Evolutionary conservation across 2,888 invertebrate genomes (phyloP).

Genomic region (Drosophila infuscata): DNA sequence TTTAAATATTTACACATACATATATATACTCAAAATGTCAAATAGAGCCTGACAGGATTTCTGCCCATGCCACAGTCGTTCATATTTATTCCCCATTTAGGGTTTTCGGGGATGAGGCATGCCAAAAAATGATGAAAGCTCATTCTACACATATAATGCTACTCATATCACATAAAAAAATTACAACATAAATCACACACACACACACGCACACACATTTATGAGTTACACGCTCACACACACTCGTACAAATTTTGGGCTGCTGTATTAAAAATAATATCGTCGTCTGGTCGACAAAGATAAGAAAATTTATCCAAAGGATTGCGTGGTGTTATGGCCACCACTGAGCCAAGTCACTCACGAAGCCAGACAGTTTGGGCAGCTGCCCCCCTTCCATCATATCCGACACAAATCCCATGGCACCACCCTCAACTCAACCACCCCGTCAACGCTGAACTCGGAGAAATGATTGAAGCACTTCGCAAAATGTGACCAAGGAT

Average conservation of each 20-base stretch:
- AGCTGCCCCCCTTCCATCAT: conserved; percentile 1
- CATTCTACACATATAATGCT: conserved; percentile 48
- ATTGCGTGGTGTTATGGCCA: conserved; percentile 79
- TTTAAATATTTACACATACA: conserved; percentile 22
- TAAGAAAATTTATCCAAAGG: conserved; percentile 85
- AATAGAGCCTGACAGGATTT: conserved; percentile 11
- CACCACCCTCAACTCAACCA: not conserved
- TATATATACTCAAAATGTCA: conserved; percentile 9
- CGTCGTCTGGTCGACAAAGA: conserved; percentile 85
- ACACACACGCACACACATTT: conserved; percentile 44
- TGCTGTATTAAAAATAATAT: conserved; percentile 84
- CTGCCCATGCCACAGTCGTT: conserved; percentile 7
- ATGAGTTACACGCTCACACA: conserved; percentile 44
- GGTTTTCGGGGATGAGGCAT: not conserved
- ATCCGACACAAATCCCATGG: not conserved
- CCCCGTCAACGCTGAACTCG: not conserved
- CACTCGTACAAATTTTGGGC: conserved; percentile 43
- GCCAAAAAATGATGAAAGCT: conserved; percentile 57
- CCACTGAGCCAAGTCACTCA: conserved; percentile 56
- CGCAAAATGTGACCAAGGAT: not conserved
- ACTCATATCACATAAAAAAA: conserved; percentile 68
- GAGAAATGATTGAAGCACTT: not conserved
- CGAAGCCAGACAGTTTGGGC: conserved; percentile 31
- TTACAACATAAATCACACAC: conserved; percentile 75
- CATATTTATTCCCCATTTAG: conserved; percentile 18